Evolutionary conservation across 1,140 invertebrate species (phyloP).

Genomic region (Dinoponera quadriceps): DNA sequence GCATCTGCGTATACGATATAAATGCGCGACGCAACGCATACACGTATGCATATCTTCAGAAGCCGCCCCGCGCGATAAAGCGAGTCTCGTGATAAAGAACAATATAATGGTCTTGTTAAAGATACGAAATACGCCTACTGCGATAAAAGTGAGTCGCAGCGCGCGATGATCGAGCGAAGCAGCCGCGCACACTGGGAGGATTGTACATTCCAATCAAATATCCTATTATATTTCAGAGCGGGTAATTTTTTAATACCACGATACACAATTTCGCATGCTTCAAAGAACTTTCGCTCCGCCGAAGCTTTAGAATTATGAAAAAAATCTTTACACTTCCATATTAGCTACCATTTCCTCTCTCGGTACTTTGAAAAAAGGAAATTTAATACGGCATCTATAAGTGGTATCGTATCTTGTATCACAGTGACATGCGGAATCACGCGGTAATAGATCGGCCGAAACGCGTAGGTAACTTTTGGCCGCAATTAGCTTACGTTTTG

Average conservation of each 20-base stretch:
- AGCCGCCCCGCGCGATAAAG: slow-evolving; percentile 76
- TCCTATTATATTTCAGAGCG: not conserved
- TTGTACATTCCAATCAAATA: slow-evolving; percentile 20
- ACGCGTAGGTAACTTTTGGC: not conserved
- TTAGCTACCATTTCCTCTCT: not conserved
- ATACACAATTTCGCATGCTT: not conserved
- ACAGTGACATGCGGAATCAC: not conserved
- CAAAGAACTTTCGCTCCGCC: not conserved
- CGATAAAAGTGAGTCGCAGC: slow-evolving; percentile 76
- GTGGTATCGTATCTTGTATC: not conserved
- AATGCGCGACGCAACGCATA: slow-evolving; percentile 34
- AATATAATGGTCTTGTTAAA: slow-evolving; percentile 80
- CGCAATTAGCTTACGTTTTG: slow-evolving; percentile 23
- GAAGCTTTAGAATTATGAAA: not conserved
- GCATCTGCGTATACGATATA: slow-evolving; percentile 13
- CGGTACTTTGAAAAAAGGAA: not conserved
- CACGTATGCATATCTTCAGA: slow-evolving; percentile 74
- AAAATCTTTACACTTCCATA: not conserved
- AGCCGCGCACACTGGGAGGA: not conserved
- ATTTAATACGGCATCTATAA: not conserved
- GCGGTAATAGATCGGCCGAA: not conserved
- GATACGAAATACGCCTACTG: slow-evolving; percentile 81
- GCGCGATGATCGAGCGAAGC: slow-evolving; percentile 20
- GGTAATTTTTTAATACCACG: slow-evolving; percentile 14
- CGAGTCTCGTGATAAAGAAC: slow-evolving; percentile 74